Evolutionary conservation across 2,888 invertebrate species (phyloP).

Genomic region (Aelia acuminata): DNA sequence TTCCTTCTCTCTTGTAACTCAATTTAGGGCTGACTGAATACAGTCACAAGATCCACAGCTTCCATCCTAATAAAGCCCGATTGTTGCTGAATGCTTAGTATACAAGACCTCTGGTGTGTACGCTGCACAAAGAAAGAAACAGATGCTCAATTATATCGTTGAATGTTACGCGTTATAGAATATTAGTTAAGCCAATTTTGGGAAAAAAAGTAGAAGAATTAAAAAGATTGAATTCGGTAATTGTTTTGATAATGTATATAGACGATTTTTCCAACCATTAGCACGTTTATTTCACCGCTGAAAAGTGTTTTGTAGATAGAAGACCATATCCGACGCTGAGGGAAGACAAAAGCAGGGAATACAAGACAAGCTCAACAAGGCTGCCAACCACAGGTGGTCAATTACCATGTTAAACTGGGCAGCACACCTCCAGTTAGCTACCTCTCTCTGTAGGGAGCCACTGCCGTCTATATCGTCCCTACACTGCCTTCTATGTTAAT

Average conservation of each 20-base stretch:
- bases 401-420: conserved; percentile 40
- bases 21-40: too few relatives aligned
- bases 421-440: conserved; percentile 7
- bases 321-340: not conserved
- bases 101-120: too few relatives aligned
- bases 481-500: not conserved
- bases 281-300: not conserved
- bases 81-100: too few relatives aligned
- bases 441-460: not conserved
- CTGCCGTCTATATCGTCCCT: not conserved
- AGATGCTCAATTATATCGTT: too few relatives aligned
- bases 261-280: not conserved
- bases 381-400: conserved; percentile 41
- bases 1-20: too few relatives aligned
- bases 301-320: not conserved
- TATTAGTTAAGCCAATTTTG: too few relatives aligned
- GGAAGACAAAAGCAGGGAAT: conserved; percentile 7
- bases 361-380: conserved; percentile 48
- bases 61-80: too few relatives aligned
- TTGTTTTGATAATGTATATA: not conserved
- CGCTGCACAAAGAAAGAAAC: too few relatives aligned
- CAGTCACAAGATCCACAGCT: too few relatives aligned
- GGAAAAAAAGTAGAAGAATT: not conserved
- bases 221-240: not conserved
- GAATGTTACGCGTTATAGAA: too few relatives aligned